Percentiles rank a stretch among this genome's conserved stretches.
These are phyloP conservation scores for Drosophila nr. medialis DNA, from an alignment of 2,888 invertebrate genomes.

Conservation along the genomic window DNA sequence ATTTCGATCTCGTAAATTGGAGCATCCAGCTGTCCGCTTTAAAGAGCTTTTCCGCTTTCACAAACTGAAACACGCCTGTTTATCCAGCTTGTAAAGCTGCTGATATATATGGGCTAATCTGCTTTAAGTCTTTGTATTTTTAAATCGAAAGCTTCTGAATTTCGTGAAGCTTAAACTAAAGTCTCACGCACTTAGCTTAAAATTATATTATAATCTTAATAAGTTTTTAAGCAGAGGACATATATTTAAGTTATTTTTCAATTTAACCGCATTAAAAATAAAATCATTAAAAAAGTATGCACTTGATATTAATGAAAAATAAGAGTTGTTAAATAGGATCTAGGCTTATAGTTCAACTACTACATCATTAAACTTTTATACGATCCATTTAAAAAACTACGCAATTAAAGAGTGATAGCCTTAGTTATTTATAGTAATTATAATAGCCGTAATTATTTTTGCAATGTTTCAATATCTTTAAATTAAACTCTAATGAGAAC, in stretches of 20 bases:
- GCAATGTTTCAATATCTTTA: not conserved
- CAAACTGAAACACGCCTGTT: not conserved
- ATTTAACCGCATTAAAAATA: not conserved
- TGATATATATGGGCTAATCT: not conserved
- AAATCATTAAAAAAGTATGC: not conserved
- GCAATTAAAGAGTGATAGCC: not conserved
- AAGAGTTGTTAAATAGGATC: not conserved
- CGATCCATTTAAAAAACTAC: not conserved
- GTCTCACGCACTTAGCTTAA: not conserved
- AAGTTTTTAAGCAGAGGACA: not conserved
- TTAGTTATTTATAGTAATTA: not conserved
- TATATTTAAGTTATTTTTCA: not conserved
- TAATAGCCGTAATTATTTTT: not conserved
- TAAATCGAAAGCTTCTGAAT: not conserved
- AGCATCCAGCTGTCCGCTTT: not conserved
- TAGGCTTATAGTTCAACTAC: not conserved
- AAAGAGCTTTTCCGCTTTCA: not conserved
- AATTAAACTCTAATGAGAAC: not conserved
- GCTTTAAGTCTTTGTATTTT: not conserved
- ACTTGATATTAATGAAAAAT: not conserved
- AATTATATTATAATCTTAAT: not conserved
- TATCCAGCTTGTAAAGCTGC: not conserved
- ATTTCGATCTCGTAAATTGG: not conserved
- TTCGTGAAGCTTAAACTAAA: not conserved
- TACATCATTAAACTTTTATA: not conserved